Percentiles rank a stretch among this genome's conserved stretches.
phyloP scores from a whole-genome alignment of 2,888 invertebrate species.

The Mycogona germanica region DNA sequence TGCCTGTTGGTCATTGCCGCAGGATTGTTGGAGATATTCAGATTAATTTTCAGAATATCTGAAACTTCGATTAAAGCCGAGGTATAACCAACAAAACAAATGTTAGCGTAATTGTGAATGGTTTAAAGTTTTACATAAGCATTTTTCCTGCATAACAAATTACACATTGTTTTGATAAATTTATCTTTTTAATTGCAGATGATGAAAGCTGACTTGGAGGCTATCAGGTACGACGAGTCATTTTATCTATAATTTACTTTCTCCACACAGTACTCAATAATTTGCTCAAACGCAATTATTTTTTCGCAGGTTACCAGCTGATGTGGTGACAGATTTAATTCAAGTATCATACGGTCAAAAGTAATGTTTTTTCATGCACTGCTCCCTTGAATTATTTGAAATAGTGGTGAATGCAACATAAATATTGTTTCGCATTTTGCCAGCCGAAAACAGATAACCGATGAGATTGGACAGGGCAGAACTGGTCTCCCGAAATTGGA shows the following conservation, averaged over 20 bases:
- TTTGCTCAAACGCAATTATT: too few species aligned
- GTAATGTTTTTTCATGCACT: background rate
- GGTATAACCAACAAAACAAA: too few species aligned
- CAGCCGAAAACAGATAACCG: too few species aligned
- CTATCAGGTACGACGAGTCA: background rate
- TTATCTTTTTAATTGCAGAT: conserved; percentile 1
- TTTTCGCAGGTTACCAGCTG: background rate
- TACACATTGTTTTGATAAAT: background rate
- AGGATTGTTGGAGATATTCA: background rate
- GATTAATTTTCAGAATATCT: background rate
- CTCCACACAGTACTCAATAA: too few species aligned
- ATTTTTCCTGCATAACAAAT: too few species aligned
- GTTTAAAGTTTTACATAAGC: too few species aligned
- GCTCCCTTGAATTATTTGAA: background rate
- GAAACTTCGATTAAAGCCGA: background rate
- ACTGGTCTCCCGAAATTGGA: too few species aligned
- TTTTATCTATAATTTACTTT: too few species aligned
- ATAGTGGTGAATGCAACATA: too few species aligned
- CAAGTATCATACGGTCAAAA: background rate
- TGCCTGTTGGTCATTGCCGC: background rate
- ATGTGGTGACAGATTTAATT: conserved; percentile 1
- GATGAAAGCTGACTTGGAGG: conserved; percentile 4
- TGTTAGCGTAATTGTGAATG: too few species aligned
- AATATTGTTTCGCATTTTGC: too few species aligned
- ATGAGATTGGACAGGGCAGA: too few species aligned